phyloP scores from a whole-genome alignment of 2,797 vertebrate genomes.

The Poecile montanus region DNA sequence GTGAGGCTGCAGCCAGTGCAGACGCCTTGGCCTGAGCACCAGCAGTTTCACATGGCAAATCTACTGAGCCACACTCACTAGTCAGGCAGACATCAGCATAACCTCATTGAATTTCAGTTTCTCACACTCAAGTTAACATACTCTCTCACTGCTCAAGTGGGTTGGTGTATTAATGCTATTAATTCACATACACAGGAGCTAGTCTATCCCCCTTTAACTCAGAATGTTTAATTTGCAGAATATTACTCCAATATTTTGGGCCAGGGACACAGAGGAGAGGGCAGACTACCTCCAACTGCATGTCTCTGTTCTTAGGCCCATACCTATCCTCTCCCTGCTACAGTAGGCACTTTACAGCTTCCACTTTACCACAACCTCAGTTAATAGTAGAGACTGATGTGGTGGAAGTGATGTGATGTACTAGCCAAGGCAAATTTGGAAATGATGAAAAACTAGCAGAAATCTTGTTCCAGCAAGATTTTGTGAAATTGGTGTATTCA shows the following conservation, averaged over 20 bases:
- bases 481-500: neutral
- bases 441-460: neutral
- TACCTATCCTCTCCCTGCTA: neutral
- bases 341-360: neutral
- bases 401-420: neutral
- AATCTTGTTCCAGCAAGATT: neutral
- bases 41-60: neutral
- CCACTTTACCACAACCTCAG: neutral
- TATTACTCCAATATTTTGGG: neutral
- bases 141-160: neutral
- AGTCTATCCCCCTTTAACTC: neutral
- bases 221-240: neutral
- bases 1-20: neutral
- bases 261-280: neutral
- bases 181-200: neutral
- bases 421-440: neutral
- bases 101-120: neutral
- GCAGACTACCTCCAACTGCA: neutral
- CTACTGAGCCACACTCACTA: fast-evolving
- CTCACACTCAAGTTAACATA: neutral
- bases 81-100: neutral
- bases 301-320: neutral
- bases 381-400: neutral
- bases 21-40: fast-evolving
- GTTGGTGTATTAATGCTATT: neutral